Conservation (phyloP, 2,113 vertebrate genomes). For the Myotis yumanensis region DNA sequence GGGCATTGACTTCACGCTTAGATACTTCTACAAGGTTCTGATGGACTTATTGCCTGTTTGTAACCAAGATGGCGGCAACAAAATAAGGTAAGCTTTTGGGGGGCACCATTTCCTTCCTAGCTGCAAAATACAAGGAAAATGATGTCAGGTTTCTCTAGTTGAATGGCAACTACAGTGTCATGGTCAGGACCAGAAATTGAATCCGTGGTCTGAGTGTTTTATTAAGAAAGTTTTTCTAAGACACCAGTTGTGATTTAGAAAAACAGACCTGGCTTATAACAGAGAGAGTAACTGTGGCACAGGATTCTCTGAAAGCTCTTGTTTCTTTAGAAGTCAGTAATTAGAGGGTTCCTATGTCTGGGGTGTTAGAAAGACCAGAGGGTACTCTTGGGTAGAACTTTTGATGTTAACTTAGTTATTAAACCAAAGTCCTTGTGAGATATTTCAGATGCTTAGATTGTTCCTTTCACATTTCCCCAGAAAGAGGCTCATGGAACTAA, state of each 20-base stretch:
- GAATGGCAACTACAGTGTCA: not conserved
- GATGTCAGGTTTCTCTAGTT: not conserved
- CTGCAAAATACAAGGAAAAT: not conserved
- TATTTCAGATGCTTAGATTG: not conserved
- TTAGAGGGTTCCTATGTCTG: constrained; percentile 18
- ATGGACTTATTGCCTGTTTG: constrained; percentile 96
- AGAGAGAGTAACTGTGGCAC: not conserved
- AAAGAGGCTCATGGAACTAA: constrained; percentile 31
- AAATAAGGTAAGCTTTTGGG: constrained; percentile 89
- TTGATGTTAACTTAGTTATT: constrained; percentile 61
- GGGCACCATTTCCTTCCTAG: not conserved
- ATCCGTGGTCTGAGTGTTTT: not conserved
- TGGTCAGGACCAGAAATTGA: not conserved
- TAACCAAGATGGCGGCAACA: constrained; percentile 97
- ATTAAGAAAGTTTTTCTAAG: not conserved
- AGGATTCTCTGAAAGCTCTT: not conserved
- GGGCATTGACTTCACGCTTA: constrained; percentile 98
- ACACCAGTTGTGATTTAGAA: not conserved
- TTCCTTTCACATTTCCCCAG: constrained; percentile 37
- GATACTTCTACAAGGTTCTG: constrained; percentile 98
- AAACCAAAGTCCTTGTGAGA: constrained; percentile 51
- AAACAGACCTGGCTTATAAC: not conserved
- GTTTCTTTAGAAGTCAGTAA: constrained; percentile 9
- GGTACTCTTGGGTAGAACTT: constrained; percentile 26
- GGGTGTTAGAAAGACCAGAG: constrained; percentile 15